These are phyloP conservation scores for Cephalopterus ornatus DNA, from an alignment of 2,113 vertebrate species.

Conservation along the genomic window DNA sequence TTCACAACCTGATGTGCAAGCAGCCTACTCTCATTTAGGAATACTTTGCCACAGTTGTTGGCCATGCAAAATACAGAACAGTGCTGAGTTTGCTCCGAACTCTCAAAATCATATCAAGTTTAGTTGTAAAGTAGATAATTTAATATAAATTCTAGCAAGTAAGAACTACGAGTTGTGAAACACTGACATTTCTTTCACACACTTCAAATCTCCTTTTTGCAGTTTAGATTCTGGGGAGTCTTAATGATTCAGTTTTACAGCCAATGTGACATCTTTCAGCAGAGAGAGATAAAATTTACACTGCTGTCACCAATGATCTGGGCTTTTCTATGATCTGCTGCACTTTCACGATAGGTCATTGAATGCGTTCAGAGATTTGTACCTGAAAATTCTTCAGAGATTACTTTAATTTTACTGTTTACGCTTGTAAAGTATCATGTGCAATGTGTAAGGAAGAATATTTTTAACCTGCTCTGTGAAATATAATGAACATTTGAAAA, in stretches of 20 bases:
- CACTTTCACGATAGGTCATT: not conserved
- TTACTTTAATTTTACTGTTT: not conserved
- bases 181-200: not conserved
- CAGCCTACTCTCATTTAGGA: not conserved
- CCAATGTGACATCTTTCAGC: not conserved
- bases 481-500: not conserved
- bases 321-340: not conserved
- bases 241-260: not conserved
- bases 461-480: not conserved
- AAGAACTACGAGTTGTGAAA: not conserved
- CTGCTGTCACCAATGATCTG: not conserved
- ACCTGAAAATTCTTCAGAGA: not conserved
- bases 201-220: not conserved
- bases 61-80: not conserved
- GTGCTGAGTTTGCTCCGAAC: not conserved
- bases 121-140: not conserved
- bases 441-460: not conserved
- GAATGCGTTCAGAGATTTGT: not conserved
- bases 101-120: not conserved
- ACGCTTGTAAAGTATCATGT: not conserved
- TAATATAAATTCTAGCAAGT: not conserved
- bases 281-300: not conserved
- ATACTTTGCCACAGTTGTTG: not conserved
- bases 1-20: not conserved
- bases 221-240: not conserved